phyloP scores from a whole-genome alignment of 2,113 vertebrate genomes.

The Alligator sinensis region DNA sequence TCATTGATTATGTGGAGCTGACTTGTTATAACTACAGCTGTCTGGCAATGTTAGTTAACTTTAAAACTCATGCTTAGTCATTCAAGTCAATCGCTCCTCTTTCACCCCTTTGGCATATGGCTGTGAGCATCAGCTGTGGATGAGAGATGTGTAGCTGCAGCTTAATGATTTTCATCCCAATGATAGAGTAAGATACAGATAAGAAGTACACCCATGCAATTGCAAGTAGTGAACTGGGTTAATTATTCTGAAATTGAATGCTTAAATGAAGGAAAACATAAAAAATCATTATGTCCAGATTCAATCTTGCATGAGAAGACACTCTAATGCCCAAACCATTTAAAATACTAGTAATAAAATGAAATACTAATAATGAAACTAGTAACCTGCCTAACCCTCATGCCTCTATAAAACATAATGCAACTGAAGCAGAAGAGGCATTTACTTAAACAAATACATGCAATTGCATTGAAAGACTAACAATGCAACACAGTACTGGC shows the following conservation, averaged over 20 bases:
- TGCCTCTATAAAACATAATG: not conserved
- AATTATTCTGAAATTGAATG: not conserved
- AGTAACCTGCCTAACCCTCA: not conserved
- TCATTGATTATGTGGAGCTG: not conserved
- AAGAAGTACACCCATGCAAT: not conserved
- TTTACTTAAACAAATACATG: constrained; percentile 26
- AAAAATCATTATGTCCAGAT: not conserved
- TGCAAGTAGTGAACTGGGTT: not conserved
- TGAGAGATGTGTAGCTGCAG: not conserved
- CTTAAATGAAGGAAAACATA: not conserved
- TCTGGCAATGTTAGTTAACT: not conserved
- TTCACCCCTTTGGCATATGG: not conserved
- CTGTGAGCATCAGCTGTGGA: not conserved
- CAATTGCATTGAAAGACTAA: not conserved
- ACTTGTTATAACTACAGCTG: not conserved
- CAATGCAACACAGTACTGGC: too few relatives aligned
- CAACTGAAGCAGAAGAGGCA: not conserved
- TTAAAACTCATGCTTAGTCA: not conserved
- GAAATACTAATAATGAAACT: not conserved
- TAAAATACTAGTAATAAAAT: not conserved
- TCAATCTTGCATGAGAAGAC: not conserved
- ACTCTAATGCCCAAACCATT: not conserved
- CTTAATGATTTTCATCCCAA: not conserved
- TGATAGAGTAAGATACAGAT: not conserved
- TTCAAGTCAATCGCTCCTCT: not conserved